Evolutionary conservation across 2,888 invertebrate genomes (phyloP).

Genomic region (Spisula subtruncata): DNA sequence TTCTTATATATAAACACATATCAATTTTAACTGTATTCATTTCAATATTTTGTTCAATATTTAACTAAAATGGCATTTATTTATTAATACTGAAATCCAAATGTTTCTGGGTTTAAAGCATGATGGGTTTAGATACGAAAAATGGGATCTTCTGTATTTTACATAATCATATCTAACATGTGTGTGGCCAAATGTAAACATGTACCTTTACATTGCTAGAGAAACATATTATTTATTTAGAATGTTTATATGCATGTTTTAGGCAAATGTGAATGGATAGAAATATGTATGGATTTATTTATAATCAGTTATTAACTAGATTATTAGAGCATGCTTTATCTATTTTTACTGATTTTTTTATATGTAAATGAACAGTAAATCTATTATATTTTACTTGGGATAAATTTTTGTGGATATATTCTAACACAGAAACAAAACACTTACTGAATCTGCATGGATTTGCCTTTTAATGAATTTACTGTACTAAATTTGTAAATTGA

Average conservation of each 20-base stretch:
- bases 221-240: neutral
- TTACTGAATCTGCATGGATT: neutral
- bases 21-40: neutral
- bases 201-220: neutral
- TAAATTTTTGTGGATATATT: too few species aligned
- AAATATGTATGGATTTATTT: neutral
- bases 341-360: too few species aligned
- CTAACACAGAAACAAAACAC: too few species aligned
- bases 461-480: neutral
- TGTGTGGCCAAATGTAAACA: neutral
- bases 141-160: neutral
- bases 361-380: too few species aligned
- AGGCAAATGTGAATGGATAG: neutral
- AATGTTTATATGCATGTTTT: neutral
- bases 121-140: neutral
- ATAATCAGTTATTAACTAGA: neutral
- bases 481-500: too few species aligned
- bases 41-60: neutral
- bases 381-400: too few species aligned
- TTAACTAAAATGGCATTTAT: constrained; percentile 8
- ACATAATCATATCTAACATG: neutral
- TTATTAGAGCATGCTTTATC: too few species aligned
- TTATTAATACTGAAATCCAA: neutral
- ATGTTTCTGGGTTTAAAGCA: neutral
- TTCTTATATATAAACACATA: neutral